phyloP scores from a whole-genome alignment of 2,113 vertebrate species.

The Phaethon lepturus region DNA sequence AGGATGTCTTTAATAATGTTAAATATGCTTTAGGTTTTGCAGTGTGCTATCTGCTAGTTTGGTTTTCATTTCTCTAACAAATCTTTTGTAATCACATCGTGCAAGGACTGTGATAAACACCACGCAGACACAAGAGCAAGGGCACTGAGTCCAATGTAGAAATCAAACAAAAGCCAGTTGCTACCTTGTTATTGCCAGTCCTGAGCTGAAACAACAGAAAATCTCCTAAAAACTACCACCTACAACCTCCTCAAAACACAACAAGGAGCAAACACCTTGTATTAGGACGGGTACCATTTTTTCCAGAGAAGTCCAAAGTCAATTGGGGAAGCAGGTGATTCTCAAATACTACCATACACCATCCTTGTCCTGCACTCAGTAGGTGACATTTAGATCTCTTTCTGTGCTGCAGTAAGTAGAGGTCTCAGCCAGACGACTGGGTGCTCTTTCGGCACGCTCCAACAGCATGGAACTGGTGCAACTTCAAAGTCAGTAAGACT shows the following conservation, averaged over 20 bases:
- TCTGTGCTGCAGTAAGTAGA: not conserved
- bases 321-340: not conserved
- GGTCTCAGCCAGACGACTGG: fast-evolving
- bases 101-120: not conserved
- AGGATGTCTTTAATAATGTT: not conserved
- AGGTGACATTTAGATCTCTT: not conserved
- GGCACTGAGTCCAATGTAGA: not conserved
- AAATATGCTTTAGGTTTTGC: not conserved
- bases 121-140: fast-evolving
- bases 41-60: not conserved
- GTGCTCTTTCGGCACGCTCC: not conserved
- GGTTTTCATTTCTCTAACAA: not conserved
- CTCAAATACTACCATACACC: not conserved
- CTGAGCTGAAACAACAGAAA: not conserved
- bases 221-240: not conserved
- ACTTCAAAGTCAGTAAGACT: not conserved
- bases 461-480: not conserved
- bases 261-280: too few species aligned
- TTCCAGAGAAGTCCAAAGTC: not conserved
- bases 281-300: not conserved
- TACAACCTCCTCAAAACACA: not conserved
- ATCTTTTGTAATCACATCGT: not conserved
- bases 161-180: not conserved
- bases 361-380: fast-evolving
- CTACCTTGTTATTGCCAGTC: not conserved